These are phyloP conservation scores for Boleophthalmus pectinirostris DNA, from an alignment of 2,113 vertebrate genomes.

Conservation along the genomic window DNA sequence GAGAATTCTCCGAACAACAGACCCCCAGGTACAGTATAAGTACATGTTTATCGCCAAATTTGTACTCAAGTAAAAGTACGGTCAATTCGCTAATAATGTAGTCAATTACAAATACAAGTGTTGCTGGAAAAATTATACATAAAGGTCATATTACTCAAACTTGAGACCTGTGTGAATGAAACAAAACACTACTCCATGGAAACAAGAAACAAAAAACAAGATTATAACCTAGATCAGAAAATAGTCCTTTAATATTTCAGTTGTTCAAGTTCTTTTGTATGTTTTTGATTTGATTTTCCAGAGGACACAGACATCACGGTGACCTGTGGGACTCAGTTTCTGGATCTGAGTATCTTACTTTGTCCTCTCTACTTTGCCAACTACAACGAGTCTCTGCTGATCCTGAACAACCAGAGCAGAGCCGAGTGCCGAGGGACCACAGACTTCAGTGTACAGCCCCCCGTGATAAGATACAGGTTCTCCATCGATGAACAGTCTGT, in stretches of 20 bases:
- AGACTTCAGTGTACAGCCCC: neutral
- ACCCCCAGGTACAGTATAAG: neutral
- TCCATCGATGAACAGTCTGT: neutral
- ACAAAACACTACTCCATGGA: too few species aligned
- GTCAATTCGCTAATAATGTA: too few species aligned
- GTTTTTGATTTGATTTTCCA: neutral
- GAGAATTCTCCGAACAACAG: neutral
- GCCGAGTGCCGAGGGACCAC: neutral
- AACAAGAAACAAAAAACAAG: too few species aligned
- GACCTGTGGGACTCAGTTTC: neutral
- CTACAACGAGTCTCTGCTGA: neutral
- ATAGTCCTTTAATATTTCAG: too few species aligned
- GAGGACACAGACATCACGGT: neutral
- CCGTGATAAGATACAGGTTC: neutral
- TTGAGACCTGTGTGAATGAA: too few species aligned
- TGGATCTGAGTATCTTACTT: neutral
- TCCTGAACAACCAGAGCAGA: neutral
- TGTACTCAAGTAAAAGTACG: neutral
- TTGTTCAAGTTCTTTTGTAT: too few species aligned
- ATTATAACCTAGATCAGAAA: too few species aligned
- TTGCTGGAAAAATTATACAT: too few species aligned
- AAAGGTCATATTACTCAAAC: too few species aligned
- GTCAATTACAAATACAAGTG: too few species aligned
- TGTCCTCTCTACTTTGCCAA: neutral
- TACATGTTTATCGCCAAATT: neutral